These are phyloP conservation scores for Cantharis rustica DNA, from an alignment of 2,888 invertebrate species.

Conservation along the genomic window DNA sequence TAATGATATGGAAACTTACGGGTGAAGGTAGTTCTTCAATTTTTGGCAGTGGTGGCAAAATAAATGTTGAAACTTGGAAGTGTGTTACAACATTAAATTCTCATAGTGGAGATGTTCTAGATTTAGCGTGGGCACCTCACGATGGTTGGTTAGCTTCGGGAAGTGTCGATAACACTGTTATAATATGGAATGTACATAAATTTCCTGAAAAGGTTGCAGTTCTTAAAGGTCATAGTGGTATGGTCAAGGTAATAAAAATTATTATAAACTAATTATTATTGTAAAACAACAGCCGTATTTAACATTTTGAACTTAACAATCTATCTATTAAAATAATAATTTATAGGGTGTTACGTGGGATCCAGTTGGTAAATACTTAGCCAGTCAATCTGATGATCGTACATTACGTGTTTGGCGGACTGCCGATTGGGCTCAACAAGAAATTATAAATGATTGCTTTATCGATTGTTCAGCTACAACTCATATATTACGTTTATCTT, in stretches of 20 bases:
- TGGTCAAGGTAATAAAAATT: conserved; percentile 71
- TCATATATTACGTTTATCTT: conserved; percentile 88
- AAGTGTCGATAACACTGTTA: conserved; percentile 96
- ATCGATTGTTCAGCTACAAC: conserved; percentile 87
- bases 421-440: conserved; percentile 90
- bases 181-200: conserved; percentile 94
- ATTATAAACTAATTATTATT: not conserved
- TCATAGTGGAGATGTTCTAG: conserved; percentile 91
- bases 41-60: conserved; percentile 70
- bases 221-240: conserved; percentile 87
- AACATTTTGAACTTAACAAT: no score
- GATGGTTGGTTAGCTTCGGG: conserved; percentile 95
- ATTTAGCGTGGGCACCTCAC: conserved; percentile 94
- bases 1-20: conserved; percentile 89
- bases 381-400: conserved; percentile 96
- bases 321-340: not conserved
- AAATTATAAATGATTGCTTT: conserved; percentile 89
- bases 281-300: no score
- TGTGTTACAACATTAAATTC: conserved; percentile 86
- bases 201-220: conserved; percentile 84
- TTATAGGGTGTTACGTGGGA: conserved; percentile 92
- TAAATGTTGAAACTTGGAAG: conserved; percentile 92
- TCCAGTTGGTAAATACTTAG: conserved; percentile 95
- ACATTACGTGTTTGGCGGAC: conserved; percentile 95
- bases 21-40: conserved; percentile 63